phyloP scores from a whole-genome alignment of 2,888 invertebrate species.

The Mesorhabditis spiculigera region DNA sequence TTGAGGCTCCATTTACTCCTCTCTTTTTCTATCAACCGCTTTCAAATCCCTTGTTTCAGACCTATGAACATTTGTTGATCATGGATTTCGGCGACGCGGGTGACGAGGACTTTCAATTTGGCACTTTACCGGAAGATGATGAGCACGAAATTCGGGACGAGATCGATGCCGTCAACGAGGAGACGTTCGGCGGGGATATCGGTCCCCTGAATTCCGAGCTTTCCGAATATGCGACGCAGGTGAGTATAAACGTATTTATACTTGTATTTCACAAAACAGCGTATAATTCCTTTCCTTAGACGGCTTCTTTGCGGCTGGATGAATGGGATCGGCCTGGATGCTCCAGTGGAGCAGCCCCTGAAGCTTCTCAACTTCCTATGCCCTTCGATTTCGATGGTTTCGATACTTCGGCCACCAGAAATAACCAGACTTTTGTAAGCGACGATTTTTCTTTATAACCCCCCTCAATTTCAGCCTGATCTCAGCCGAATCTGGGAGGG shows the following conservation, averaged over 20 bases:
- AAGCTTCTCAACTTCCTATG: conserved; percentile 41
- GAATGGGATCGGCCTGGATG: conserved; percentile 36
- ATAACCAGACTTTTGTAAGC: not conserved
- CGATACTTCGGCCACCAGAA: not conserved
- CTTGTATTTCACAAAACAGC: not conserved
- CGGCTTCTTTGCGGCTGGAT: conserved; percentile 38
- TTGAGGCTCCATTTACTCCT: too few species aligned
- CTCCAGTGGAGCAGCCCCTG: conserved; percentile 26
- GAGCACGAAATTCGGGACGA: conserved; percentile 29
- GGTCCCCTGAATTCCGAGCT: conserved; percentile 27
- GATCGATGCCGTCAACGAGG: conserved; percentile 52
- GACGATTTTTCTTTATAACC: conserved; percentile 9
- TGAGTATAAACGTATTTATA: conserved; percentile 10
- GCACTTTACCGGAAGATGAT: conserved; percentile 17
- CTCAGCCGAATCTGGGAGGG: too few species aligned
- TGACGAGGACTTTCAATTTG: not conserved
- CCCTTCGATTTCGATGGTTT: conserved; percentile 25
- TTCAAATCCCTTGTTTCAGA: too few species aligned
- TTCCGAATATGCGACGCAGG: conserved; percentile 44
- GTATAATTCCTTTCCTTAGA: conserved; percentile 23
- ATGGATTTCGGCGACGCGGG: too few species aligned
- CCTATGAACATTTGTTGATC: too few species aligned
- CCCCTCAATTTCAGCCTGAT: not conserved
- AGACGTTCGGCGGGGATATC: conserved; percentile 49
- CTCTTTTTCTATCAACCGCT: too few species aligned